Conservation (phyloP, 2,888 invertebrate genomes). For the Sarcophaga caerulescens region DNA sequence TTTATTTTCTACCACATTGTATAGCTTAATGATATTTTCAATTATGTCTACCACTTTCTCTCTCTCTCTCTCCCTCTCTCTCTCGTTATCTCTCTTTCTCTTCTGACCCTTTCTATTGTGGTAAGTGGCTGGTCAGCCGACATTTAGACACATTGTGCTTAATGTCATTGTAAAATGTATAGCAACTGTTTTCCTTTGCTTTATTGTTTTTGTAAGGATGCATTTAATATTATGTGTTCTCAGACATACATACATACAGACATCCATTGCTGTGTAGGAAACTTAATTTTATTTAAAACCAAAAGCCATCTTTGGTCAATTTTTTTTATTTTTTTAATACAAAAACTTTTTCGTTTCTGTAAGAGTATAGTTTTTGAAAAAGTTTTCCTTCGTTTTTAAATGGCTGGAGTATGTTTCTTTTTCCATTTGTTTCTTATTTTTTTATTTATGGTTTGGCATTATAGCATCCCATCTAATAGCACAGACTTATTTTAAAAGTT, state of each 20-base stretch:
- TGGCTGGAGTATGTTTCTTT: conserved; percentile 16
- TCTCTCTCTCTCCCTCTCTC: background rate
- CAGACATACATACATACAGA: background rate
- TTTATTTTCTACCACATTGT: conserved; percentile 54
- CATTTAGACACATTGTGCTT: conserved; percentile 60
- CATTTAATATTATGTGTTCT: background rate
- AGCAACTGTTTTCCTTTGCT: conserved; percentile 15
- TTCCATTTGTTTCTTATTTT: conserved; percentile 7
- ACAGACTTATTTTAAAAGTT: conserved; percentile 64
- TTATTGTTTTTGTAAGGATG: background rate
- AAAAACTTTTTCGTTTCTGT: conserved; percentile 60
- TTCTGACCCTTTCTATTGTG: background rate
- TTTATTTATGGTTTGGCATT: conserved; percentile 19
- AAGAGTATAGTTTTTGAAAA: conserved; percentile 50
- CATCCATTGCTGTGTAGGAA: background rate
- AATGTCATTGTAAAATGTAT: conserved; percentile 56
- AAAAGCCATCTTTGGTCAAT: background rate
- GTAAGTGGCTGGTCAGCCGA: conserved; percentile 51
- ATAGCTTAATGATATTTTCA: conserved; percentile 66
- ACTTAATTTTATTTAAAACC: conserved; percentile 43
- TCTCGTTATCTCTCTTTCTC: background rate
- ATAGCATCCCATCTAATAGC: conserved; percentile 59
- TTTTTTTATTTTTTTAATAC: conserved; percentile 32
- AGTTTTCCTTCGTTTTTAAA: conserved; percentile 23
- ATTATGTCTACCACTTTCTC: conserved; percentile 55